Percentiles rank a stretch among this genome's conserved stretches.
phyloP scores from a whole-genome alignment of 2,113 vertebrate genomes.

The Gavialis gangeticus region DNA sequence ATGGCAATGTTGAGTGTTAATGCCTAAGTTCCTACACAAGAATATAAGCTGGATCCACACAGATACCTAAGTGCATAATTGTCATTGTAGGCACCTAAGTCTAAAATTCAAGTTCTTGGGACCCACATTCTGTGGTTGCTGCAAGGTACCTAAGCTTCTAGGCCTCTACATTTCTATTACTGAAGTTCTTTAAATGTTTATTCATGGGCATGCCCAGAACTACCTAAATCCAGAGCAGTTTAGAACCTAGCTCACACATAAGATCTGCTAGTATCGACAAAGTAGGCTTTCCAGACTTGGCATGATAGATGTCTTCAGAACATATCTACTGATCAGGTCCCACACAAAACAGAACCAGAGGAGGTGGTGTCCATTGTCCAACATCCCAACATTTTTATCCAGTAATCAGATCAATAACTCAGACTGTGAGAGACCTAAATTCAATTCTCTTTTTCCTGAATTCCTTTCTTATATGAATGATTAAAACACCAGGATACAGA shows the following conservation, averaged over 20 bases:
- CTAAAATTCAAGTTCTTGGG: background rate
- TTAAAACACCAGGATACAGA: too few relatives aligned
- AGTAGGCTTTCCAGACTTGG: background rate
- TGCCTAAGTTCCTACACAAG: background rate
- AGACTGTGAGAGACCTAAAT: background rate
- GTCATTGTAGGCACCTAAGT: background rate
- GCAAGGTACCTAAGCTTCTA: background rate
- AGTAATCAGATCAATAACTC: background rate
- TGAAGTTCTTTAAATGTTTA: background rate
- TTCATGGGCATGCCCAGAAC: background rate
- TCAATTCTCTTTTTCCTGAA: background rate
- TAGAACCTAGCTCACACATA: background rate
- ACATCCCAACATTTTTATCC: background rate
- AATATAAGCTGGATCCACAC: background rate
- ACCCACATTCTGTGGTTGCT: background rate
- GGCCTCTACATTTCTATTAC: background rate
- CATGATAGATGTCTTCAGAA: background rate
- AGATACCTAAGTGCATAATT: background rate
- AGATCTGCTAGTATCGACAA: background rate
- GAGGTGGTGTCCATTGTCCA: background rate
- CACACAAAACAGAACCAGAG: background rate
- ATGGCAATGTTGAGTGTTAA: background rate
- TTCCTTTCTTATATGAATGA: background rate
- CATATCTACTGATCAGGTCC: background rate
- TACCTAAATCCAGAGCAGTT: background rate